Evolutionary conservation across 2,888 invertebrate genomes (phyloP), one percentile per base, ranked within the genome.

Genomic region (Nomada ferruginata): DNA sequence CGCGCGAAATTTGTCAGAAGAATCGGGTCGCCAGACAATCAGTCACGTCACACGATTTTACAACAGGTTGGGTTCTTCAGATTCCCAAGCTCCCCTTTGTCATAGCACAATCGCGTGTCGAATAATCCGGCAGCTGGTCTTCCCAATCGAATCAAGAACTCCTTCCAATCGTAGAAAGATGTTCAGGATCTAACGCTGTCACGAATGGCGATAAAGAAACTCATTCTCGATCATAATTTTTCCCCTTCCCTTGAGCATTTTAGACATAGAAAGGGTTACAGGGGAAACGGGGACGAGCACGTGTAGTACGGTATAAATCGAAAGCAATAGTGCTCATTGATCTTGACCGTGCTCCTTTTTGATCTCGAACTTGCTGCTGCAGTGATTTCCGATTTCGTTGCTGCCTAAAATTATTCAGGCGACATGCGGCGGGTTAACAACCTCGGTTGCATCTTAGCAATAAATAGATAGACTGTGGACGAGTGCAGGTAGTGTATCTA

Each of bases 391-490:
- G 26, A 78, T 65, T 83, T 79, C 68, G 60, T 29, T 42, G 13
- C 23, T 42, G 70, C 75, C 82, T 86, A 85, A 86, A 87, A 83
- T 87, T 86, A 75, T 80, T 83, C 69, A 57, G 29, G n/a, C 76
- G 79, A 75, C 83, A 78, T 29, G 64, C 23, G n/a, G 23, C 42
- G 29, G 79, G 71, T 83, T 83, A 57, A 20, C 44, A 76, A 64
- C 83, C 87, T 61, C 66, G 53, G 26, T 52, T 75, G 80, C 65
- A 86, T 83, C 81, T 69, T 64, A 71, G 79, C 63, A 73, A 83
- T 83, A 88, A 78, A 85, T 86, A 88, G 79, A 81, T 53, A 26
- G 42, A 76, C 70, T 29, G 53, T 76, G 52, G 82, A 80, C 72
- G 71, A 44, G 74, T 74, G 85, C 77, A 77, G 76, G 74, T 42